Base-by-base conservation (phyloP, 2,113 vertebrate genomes). In the Cochlearius cochlearius region DNA sequence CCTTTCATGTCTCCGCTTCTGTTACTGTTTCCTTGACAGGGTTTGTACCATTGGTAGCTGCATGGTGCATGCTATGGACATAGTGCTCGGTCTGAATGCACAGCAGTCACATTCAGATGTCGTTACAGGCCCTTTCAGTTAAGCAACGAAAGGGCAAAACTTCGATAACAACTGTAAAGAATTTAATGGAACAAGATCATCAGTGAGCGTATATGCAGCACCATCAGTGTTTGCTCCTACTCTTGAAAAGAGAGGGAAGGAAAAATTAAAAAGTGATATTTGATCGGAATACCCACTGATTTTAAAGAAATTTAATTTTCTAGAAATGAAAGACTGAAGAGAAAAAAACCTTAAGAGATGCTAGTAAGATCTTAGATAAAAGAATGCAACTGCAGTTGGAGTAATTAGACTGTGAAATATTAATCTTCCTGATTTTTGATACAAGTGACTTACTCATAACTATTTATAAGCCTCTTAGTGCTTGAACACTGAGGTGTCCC, bases 361-460 rank as follows among this genome's bases (percentile, higher is more conserved):
- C 17, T 25, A 32, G 5, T 47, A 26, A 49, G 27, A 21, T 88
- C 7, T 60, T 75, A 66, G 50, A 18, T 84, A 58, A 36, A 76
- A 77, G 30, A 93, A 53, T 18, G 22, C 30, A 77, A n/a, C 34
- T 15, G 5, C 22, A 36, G 18, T 62, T 81, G 47, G 25, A 53
- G 16, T 81, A 88, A 58, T 53, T 77, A 25, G 56, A 36, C 50
- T 82, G 47, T 82, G n/a, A 85, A 94, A 75, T 86, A 73, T 29
- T 90, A 7, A 60, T 76, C 72, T 69, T 82, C 52, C 38, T 77
- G 63, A 77, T 68, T 89, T 94, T 80, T 90, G 5, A 43, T 82
- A 60, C 38, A 78, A 53, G 20, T 90, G 56, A 59, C 38, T 87
- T 81, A 36, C 53, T 86, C 38, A 17, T 86, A 63, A 67, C n/a